Base-by-base conservation (phyloP, 1,140 invertebrate species). In the Euura saliciscinereae region DNA sequence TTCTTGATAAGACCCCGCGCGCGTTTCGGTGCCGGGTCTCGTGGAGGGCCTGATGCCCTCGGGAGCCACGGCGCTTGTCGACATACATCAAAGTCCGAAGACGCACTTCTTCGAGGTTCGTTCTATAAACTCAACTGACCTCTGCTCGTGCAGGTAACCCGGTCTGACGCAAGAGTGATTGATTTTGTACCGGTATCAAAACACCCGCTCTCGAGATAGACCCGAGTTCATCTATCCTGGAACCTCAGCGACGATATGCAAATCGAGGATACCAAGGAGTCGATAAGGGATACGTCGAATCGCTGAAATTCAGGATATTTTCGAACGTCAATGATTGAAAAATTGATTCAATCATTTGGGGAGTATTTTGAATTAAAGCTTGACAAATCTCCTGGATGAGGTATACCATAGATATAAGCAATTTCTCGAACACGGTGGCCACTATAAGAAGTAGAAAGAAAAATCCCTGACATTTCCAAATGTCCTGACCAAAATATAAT, bases 1-100 rank as follows among this genome's bases (percentile, higher is more conserved):
- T 59, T 59, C 51, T 59, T 6, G 51, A 59, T 6, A 59, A 59
- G 51, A 44, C 28, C 28, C 28, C 28, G 28, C 28, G 66, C 8
- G 66, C 4, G 10, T 44, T 67, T 67, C 43, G 8, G 28, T 28
- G 28, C 28, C 28, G 28, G 28, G 28, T 28, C 66, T 11, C 43
- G 6, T 11, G 13, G 51, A 11, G 8, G 4, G 51, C 3, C 13
- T 6, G 51, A 6, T 8, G 51, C 51, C 13, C 51, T 59, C 51
- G 51, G 51, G 51, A 59, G 51, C 51, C 13, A 11, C 51, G 66
- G 8, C 13, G 13, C 66, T 67, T 67, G 66, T 67, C 43, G 28
- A 44, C 66, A 67, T 67, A 67, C 66, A 44, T 67, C 66, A 67
- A 67, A 28, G 66, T 67, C 66, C 66, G 8, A 4, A n/a, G 43